Percentiles rank a stretch among this genome's conserved stretches.
phyloP scores from a whole-genome alignment of 2,113 vertebrate species.

The Tichodroma muraria region DNA sequence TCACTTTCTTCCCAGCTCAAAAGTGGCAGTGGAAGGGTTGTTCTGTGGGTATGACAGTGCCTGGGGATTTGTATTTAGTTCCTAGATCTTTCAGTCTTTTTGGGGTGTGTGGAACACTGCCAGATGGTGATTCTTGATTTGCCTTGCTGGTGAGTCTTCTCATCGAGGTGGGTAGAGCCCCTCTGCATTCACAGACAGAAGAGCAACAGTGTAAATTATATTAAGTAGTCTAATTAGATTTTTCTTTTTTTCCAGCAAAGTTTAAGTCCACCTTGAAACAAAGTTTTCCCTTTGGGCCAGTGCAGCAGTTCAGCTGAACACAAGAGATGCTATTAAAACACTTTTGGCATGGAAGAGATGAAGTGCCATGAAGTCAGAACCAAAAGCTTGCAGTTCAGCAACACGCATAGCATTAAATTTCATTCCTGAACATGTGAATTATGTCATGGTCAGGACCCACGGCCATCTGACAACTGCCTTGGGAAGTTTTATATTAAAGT shows the following conservation, averaged over 20 bases:
- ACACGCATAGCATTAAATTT: background rate
- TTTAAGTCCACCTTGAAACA: background rate
- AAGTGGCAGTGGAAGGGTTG: background rate
- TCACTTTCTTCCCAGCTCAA: background rate
- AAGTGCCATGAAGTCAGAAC: background rate
- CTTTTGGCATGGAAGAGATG: background rate
- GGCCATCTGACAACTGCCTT: slow-evolving; percentile 11
- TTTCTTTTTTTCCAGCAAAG: background rate
- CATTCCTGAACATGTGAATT: slow-evolving; percentile 1
- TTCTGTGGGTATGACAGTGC: background rate
- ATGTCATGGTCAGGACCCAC: background rate
- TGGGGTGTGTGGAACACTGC: no score
- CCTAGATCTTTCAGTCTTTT: background rate
- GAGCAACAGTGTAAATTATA: background rate
- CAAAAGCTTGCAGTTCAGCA: slow-evolving; percentile 4
- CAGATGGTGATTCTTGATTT: background rate
- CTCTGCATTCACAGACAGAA: background rate
- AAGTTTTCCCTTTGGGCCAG: background rate
- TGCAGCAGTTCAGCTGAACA: background rate
- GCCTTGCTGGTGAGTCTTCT: background rate
- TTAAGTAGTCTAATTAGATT: background rate
- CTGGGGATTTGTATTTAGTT: background rate
- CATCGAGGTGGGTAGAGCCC: background rate
- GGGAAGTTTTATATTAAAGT: slow-evolving; percentile 28
- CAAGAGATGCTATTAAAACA: background rate